phyloP scores from a whole-genome alignment of 1,140 invertebrate species.

The Eriocheir sinensis region DNA sequence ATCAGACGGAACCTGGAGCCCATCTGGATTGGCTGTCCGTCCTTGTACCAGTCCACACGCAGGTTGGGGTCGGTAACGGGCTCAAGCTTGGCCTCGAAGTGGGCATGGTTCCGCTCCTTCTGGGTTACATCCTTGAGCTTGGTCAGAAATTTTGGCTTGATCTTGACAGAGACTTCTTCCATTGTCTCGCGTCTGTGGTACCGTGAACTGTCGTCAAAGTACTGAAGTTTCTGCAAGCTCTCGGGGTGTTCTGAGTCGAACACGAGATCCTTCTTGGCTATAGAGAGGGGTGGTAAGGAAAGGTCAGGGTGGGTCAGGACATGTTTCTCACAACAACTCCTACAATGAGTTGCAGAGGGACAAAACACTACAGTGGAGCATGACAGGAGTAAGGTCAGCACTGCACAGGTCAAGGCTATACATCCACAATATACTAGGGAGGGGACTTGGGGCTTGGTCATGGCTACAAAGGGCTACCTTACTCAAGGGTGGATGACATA shows the following conservation, averaged over 20 bases:
- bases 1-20: conserved; percentile 88
- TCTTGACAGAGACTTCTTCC: conserved; percentile 89
- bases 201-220: conserved; percentile 92
- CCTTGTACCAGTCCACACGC: conserved; percentile 97
- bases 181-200: conserved; percentile 91
- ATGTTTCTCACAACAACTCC: background rate
- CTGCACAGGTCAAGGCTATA: background rate
- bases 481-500: background rate
- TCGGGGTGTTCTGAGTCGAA: conserved; percentile 93
- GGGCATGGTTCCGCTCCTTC: conserved; percentile 94
- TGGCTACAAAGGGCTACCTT: background rate
- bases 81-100: conserved; percentile 98
- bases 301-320: conserved; percentile 44
- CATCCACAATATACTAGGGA: background rate
- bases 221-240: conserved; percentile 94
- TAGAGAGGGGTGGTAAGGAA: conserved; percentile 68
- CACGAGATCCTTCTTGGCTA: conserved; percentile 92
- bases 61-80: conserved; percentile 97
- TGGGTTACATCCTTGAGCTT: conserved; percentile 90
- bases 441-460: background rate
- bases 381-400: background rate
- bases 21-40: conserved; percentile 92
- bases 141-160: conserved; percentile 92
- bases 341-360: background rate
- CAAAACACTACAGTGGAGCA: background rate